These are phyloP conservation scores for Pantherophis guttatus DNA, from an alignment of 2,113 vertebrate genomes.

Conservation along the genomic window DNA sequence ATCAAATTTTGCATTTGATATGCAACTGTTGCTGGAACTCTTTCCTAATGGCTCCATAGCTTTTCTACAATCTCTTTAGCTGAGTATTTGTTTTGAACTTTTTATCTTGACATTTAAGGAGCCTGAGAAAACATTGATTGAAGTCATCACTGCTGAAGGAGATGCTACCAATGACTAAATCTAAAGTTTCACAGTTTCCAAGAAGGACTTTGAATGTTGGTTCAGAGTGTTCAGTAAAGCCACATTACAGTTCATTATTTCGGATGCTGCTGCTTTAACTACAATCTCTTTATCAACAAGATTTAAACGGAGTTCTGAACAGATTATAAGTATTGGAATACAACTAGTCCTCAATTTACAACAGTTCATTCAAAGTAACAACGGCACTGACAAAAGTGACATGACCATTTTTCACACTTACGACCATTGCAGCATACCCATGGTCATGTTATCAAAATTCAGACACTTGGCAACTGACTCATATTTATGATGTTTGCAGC, in stretches of 20 bases:
- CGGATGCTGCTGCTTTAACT: neutral
- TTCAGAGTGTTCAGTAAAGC: neutral
- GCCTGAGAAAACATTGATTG: neutral
- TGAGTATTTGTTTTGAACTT: neutral
- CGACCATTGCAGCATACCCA: neutral
- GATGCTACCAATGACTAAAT: neutral
- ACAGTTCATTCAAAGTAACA: neutral
- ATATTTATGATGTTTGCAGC: neutral
- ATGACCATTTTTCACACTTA: neutral
- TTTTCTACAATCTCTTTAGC: neutral
- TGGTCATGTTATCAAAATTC: neutral
- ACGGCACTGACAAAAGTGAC: neutral
- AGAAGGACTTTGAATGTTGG: neutral
- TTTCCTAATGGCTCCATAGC: neutral
- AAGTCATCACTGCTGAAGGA: neutral
- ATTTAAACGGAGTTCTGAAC: neutral
- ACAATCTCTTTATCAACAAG: neutral
- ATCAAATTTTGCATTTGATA: neutral
- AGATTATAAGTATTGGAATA: neutral
- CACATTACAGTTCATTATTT: neutral
- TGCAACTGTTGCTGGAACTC: neutral
- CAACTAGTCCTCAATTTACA: neutral
- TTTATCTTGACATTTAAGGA: neutral
- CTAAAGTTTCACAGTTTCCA: neutral
- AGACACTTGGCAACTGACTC: neutral